Evolutionary conservation across 2,888 invertebrate species (phyloP).

Genomic region (Drosophila mettleri): DNA sequence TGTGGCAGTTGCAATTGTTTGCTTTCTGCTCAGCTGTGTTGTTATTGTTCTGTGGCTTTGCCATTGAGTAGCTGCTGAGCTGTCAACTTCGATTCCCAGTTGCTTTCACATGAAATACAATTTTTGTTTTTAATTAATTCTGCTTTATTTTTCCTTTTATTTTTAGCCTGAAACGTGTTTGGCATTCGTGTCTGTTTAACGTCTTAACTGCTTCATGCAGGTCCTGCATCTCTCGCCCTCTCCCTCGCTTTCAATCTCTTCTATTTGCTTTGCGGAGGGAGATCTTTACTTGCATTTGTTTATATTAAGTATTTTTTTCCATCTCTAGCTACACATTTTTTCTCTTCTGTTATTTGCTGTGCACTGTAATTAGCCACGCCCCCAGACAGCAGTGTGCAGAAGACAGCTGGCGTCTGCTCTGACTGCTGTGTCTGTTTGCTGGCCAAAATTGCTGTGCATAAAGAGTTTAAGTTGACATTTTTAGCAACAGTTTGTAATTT

Average conservation of each 20-base stretch:
- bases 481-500: constrained; percentile 79
- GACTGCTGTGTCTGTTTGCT: constrained; percentile 25
- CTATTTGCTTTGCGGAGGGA: neutral
- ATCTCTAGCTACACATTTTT: neutral
- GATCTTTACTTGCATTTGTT: constrained; percentile 60
- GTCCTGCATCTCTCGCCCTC: neutral
- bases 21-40: constrained; percentile 23
- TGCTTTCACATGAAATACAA: constrained; percentile 55
- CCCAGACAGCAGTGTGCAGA: constrained; percentile 14
- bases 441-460: constrained; percentile 64
- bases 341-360: constrained; percentile 51
- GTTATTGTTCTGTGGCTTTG: constrained; percentile 56
- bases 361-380: constrained; percentile 73
- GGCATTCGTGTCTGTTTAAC: constrained; percentile 66
- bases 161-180: constrained; percentile 51
- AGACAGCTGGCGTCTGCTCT: constrained; percentile 60
- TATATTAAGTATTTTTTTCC: constrained; percentile 44
- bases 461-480: constrained; percentile 78
- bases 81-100: constrained; percentile 44
- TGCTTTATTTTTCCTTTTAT: constrained; percentile 29
- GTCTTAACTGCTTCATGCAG: constrained; percentile 47
- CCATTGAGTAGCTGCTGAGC: constrained; percentile 30
- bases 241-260: constrained; percentile 12
- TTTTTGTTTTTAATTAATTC: constrained; percentile 76
- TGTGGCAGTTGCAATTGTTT: constrained; percentile 28